Evolutionary conservation across 2,888 invertebrate genomes (phyloP).

Genomic region (Eristalis pertinax): DNA sequence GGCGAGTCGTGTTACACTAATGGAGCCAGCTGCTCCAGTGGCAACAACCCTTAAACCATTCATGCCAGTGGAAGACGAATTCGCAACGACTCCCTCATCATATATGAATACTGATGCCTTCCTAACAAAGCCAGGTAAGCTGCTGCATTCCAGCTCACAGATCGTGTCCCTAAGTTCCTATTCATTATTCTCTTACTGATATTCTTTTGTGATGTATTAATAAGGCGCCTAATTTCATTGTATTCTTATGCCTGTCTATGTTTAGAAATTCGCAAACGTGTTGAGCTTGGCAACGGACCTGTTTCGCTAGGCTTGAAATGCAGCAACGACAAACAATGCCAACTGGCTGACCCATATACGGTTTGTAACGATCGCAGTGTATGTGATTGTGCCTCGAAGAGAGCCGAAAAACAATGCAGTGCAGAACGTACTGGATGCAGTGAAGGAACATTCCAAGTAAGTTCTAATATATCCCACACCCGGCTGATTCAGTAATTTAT

Average conservation of each 20-base stretch:
- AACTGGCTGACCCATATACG: constrained; percentile 89
- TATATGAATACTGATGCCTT: constrained; percentile 45
- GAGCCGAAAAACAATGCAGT: constrained; percentile 84
- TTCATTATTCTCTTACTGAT: not conserved
- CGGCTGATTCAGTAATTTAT: constrained; percentile 58
- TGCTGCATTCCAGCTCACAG: not conserved
- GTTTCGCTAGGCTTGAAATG: constrained; percentile 91
- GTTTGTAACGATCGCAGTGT: constrained; percentile 84
- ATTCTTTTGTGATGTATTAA: not conserved
- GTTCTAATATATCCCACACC: constrained; percentile 76
- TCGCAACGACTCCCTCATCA: constrained; percentile 49
- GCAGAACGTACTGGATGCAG: constrained; percentile 90
- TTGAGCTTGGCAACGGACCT: constrained; percentile 80
- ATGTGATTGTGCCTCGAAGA: constrained; percentile 89
- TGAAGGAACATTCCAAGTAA: constrained; percentile 90
- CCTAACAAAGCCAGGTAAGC: constrained; percentile 54
- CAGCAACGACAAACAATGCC: constrained; percentile 89
- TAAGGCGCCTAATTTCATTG: not conserved
- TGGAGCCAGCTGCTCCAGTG: constrained; percentile 81
- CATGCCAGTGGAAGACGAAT: constrained; percentile 73
- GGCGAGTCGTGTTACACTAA: constrained; percentile 81
- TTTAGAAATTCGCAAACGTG: constrained; percentile 79
- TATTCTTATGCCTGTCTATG: not conserved
- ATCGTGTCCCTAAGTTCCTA: not conserved
- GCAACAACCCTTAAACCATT: constrained; percentile 77